Base-by-base conservation (phyloP, 2,888 invertebrate genomes). In the Temnothorax rugatulus region DNA sequence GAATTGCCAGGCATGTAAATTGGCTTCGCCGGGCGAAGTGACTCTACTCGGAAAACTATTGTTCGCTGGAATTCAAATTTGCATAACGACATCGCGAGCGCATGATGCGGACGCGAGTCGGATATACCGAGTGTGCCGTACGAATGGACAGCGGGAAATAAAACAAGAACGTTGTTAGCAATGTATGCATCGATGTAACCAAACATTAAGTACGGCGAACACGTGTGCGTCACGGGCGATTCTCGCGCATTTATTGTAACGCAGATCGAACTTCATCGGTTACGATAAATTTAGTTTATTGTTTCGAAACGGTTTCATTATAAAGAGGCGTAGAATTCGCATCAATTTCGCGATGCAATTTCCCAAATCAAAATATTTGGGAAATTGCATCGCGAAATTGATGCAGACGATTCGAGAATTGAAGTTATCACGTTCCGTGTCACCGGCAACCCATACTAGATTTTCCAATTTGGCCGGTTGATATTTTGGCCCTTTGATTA, bases 41-140 rank as follows among this genome's bases (percentile, higher is more conserved):
- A 75, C 77, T 54, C 66, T 84, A 83, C 77, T 85, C 82, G 87
- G 90, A 91, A 91, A 91, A 89, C 88, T 89, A 92, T 91, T 92
- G 89, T 90, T 91, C 89, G 85, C 68, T 88, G 88, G 90, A 91
- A 92, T 91, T 91, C 85, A 84, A 76, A 92, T 92, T 92, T 92
- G 92, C 92, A 91, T 92, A 92, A 92, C 90, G 90, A 92, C 88
- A 87, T 59, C 86, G 87, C 87, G 85, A 69, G 89, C 86, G 81
- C 66, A 64, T 66, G 71, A 84, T 83, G 75, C 68, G 61, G 63
- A 82, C 79, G 63, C 66, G 74, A 88, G 84, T 82, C 86, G 86
- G 86, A 88, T 87, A 83, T 89, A n/a, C n/a, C n/a, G n/a, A n/a
- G n/a, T n/a, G n/a, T n/a, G n/a, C n/a, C n/a, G n/a, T n/a, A 79